Conservation (phyloP, 2,113 vertebrate species). For the Pontoporia blainvillei region DNA sequence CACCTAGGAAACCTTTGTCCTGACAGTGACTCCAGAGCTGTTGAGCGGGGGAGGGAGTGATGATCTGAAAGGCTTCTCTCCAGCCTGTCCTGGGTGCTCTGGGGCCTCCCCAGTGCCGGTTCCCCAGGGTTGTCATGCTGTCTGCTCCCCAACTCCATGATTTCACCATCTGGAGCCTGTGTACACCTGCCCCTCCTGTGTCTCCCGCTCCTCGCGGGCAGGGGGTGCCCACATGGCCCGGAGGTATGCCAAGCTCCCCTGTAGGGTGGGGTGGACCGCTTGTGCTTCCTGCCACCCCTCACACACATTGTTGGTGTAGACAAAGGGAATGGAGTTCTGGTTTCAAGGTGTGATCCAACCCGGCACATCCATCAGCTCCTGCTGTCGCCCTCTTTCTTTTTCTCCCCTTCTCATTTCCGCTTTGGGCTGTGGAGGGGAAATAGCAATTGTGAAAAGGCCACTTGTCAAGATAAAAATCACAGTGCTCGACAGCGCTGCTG, state of each 20-base stretch:
- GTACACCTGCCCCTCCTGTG: rapidly evolving
- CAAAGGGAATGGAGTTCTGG: conserved; percentile 19
- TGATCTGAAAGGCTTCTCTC: background rate
- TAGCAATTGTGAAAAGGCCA: background rate
- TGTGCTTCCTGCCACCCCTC: background rate
- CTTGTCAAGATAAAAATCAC: conserved; percentile 65
- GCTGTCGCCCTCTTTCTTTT: background rate
- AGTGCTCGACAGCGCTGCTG: background rate
- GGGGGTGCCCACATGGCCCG: rapidly evolving
- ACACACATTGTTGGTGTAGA: background rate
- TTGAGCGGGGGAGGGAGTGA: background rate
- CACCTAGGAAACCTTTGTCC: background rate
- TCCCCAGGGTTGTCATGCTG: rapidly evolving
- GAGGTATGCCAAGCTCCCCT: background rate
- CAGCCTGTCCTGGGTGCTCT: background rate
- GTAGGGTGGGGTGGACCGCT: background rate
- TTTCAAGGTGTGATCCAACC: conserved; percentile 31
- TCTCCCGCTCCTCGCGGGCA: background rate
- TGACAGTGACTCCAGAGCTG: background rate
- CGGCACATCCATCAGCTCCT: background rate
- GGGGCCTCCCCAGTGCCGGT: rapidly evolving
- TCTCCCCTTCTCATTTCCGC: conserved; percentile 28
- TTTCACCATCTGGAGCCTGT: rapidly evolving
- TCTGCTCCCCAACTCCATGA: rapidly evolving
- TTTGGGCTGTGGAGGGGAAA: conserved; percentile 26